Percentiles rank a stretch among this genome's conserved stretches.
Evolutionary conservation across 2,797 vertebrate genomes (phyloP).

Genomic region (Onychomys arenicola): DNA sequence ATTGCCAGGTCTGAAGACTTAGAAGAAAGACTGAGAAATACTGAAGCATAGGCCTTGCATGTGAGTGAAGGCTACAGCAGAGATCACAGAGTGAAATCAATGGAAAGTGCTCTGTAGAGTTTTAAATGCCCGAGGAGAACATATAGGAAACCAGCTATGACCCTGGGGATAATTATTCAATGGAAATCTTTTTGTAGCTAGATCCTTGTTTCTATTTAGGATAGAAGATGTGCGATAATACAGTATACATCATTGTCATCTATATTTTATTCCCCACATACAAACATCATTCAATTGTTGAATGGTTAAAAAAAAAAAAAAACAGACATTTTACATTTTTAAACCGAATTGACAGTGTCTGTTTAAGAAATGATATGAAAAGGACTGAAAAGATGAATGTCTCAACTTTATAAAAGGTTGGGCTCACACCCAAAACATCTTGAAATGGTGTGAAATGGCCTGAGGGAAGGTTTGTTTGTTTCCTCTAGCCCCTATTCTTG

Average conservation of each 20-base stretch:
- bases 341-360: neutral
- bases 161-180: neutral
- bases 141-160: neutral
- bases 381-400: neutral
- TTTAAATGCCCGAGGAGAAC: neutral
- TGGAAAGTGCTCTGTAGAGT: neutral
- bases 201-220: neutral
- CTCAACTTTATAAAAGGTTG: neutral
- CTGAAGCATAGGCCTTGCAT: neutral
- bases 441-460: neutral
- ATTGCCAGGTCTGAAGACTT: neutral
- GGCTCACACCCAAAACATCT: neutral
- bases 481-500: constrained; percentile 20
- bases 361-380: constrained; percentile 1
- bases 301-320: neutral
- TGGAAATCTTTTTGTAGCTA: neutral
- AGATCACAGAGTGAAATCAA: neutral
- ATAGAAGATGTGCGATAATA: neutral
- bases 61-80: neutral
- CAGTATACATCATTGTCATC: no score
- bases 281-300: neutral
- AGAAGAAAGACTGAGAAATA: neutral
- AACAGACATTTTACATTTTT: neutral
- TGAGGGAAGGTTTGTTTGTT: neutral
- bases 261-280: neutral